These are phyloP conservation scores for Archips xylosteana DNA, from an alignment of 2,888 invertebrate species.

Conservation along the genomic window DNA sequence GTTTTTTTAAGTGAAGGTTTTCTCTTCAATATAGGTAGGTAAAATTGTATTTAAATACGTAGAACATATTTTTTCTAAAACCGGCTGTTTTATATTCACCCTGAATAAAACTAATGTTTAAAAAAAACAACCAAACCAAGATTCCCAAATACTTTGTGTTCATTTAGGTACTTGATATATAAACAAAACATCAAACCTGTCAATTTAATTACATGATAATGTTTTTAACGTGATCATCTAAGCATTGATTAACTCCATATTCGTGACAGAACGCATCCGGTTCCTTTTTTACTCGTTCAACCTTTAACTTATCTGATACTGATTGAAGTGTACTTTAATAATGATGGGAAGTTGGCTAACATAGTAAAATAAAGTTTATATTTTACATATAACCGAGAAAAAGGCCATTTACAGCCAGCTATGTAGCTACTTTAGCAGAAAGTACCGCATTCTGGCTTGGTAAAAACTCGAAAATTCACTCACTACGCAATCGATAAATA, in stretches of 20 bases:
- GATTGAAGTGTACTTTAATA: slow-evolving; percentile 4
- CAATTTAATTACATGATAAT: slow-evolving; percentile 20
- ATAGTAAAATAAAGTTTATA: no score
- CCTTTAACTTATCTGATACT: slow-evolving; percentile 21
- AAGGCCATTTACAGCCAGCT: no score
- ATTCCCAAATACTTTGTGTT: neutral
- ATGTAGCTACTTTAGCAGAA: no score
- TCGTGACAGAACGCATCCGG: slow-evolving; percentile 37
- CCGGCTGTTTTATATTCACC: no score
- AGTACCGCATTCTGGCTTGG: no score
- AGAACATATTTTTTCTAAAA: no score
- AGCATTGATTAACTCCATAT: slow-evolving; percentile 13
- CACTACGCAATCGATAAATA: no score
- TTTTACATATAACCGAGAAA: no score
- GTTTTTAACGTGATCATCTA: slow-evolving; percentile 23
- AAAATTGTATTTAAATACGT: no score
- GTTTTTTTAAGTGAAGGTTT: no score
- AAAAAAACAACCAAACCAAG: neutral
- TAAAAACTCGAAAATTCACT: no score
- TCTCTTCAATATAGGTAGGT: no score
- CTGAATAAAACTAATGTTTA: neutral
- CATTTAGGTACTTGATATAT: neutral
- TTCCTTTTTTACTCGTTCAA: slow-evolving; percentile 15
- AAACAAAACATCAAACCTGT: slow-evolving; percentile 19
- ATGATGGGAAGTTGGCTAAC: neutral